Percentiles rank a stretch among this genome's conserved stretches.
Evolutionary conservation across 2,888 invertebrate genomes (phyloP).

Genomic region (Dyspetes luteomarginatus): DNA sequence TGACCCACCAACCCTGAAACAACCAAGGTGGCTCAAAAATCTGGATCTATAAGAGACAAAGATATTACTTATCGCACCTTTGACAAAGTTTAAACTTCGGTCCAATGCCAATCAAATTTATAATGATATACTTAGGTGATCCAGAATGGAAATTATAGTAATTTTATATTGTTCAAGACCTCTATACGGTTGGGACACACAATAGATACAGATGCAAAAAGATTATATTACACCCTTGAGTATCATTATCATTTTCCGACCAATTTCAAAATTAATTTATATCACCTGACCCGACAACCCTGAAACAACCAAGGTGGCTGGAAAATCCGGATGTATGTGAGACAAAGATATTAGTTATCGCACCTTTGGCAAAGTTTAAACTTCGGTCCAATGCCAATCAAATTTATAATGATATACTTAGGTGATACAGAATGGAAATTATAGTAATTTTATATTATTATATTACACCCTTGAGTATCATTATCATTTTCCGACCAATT

Average conservation of each 20-base stretch:
- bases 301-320: neutral
- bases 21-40: neutral
- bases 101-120: too few relatives aligned
- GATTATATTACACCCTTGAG: conserved; percentile 46
- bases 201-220: neutral
- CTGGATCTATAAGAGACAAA: neutral
- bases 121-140: too few relatives aligned
- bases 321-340: neutral
- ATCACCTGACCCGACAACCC: neutral
- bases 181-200: neutral
- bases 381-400: too few relatives aligned
- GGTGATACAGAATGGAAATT: too few relatives aligned
- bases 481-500: conserved; percentile 63
- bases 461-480: conserved; percentile 55
- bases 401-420: too few relatives aligned
- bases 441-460: too few relatives aligned
- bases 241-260: conserved; percentile 62
- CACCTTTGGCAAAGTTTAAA: neutral
- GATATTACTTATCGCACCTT: neutral
- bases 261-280: conserved; percentile 62
- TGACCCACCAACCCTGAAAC: neutral
- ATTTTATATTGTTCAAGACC: too few relatives aligned
- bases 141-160: too few relatives aligned
- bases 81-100: neutral
- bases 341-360: neutral